A percentile compares a stretch with the other conserved stretches of the same genome.
These are phyloP conservation scores for Dryomyza anilis DNA, from an alignment of 2,888 invertebrate genomes.

Conservation along the genomic window DNA sequence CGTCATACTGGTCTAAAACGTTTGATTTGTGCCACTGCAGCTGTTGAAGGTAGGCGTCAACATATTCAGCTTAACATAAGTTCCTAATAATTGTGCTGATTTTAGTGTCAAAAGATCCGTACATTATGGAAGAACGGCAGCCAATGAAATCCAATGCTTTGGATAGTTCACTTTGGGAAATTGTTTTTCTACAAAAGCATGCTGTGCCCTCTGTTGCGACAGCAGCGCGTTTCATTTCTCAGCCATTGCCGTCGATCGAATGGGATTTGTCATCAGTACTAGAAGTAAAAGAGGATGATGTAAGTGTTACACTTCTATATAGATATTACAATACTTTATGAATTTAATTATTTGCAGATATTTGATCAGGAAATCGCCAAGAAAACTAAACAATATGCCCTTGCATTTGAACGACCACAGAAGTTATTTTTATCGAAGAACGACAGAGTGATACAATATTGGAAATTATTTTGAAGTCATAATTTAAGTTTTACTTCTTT, in stretches of 20 bases:
- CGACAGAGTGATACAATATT: slow-evolving; percentile 72
- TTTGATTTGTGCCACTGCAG: slow-evolving; percentile 65
- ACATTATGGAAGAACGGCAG: slow-evolving; percentile 79
- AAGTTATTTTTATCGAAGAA: slow-evolving; percentile 67
- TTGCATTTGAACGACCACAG: slow-evolving; percentile 76
- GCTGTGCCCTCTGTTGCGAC: slow-evolving; percentile 73
- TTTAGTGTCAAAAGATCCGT: slow-evolving; percentile 72
- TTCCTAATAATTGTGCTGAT: slow-evolving; percentile 13
- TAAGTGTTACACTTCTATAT: slow-evolving; percentile 49
- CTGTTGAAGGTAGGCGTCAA: slow-evolving; percentile 57
- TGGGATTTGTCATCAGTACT: slow-evolving; percentile 72
- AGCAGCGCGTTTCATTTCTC: slow-evolving; percentile 74
- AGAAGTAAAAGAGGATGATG: slow-evolving; percentile 70
- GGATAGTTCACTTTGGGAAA: slow-evolving; percentile 92
- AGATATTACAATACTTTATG: not conserved
- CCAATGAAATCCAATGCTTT: slow-evolving; percentile 80
- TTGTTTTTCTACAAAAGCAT: slow-evolving; percentile 77
- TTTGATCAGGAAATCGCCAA: slow-evolving; percentile 80
- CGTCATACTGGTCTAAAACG: slow-evolving; percentile 84
- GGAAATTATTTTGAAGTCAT: slow-evolving; percentile 64
- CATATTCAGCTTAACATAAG: not conserved
- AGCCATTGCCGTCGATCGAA: slow-evolving; percentile 71
- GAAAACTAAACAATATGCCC: slow-evolving; percentile 74
- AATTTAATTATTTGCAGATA: slow-evolving; percentile 63
- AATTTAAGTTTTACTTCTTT: too few relatives aligned